Base-by-base conservation (phyloP, 2,113 vertebrate genomes). In the Piaya cayana region DNA sequence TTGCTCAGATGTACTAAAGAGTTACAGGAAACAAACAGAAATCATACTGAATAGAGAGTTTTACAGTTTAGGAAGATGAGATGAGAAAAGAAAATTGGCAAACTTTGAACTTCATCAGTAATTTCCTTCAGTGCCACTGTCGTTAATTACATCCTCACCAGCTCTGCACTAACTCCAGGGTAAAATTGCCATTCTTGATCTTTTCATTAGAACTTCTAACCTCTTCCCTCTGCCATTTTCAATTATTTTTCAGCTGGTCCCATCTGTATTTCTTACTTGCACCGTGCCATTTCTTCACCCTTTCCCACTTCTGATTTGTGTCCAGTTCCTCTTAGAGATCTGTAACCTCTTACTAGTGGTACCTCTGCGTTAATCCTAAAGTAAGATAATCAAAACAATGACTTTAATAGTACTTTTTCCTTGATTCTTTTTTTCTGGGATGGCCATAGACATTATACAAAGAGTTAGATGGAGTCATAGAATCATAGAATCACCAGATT, bases 1-100 rank as follows among this genome's bases (percentile, higher is more conserved):
- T 81, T 94, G 32, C 58, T 90, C 26, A 62, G 13, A 72, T 27
- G 60, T 8, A 26, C 18, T 58, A 22, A 20, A 37, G 34, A 76
- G 36, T 63, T 59, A 58, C 12, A 52, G 62, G 93, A 94, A 97
- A 95, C 49, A 96, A 96, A 88, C 45, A 82, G 23, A 90, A 90
- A 64, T 45, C 11, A 45, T 42, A 70, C 37, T 72, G 34, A 86
- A 70, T 67, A 82, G 34, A 82, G 70, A 86, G 23, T 20, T 23
- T 37, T 47, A 47, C 23, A 22, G 29, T 37, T 81, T 69, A 59
- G 62, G 36, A 67, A 69, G 42, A 69, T 53, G 15, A 69, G 11
- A 59, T 42, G 8, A 69, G 27, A 29, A 60, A 72, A 69, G 42
- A 34, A 78, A 68, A 67, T 11, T 36, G 1, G 32, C 58, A 84